Evolutionary conservation across 92 coral and sea anemone species (phyloP).

Genomic region (Porites rus): DNA sequence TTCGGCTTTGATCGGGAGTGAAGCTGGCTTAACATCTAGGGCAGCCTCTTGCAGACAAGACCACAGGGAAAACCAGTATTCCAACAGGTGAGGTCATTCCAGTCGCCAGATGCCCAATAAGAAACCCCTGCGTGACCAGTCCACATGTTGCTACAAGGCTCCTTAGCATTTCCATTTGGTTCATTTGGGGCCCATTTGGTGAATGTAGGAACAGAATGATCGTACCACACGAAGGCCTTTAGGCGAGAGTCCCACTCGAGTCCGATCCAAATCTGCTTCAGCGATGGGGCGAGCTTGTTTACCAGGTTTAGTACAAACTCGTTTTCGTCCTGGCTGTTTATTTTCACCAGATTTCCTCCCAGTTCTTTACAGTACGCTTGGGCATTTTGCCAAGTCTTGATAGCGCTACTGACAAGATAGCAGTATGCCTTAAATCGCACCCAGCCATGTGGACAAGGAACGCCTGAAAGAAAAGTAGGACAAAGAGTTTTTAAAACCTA

Average conservation of each 20-base stretch:
- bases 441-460: neutral
- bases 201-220: neutral
- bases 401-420: neutral
- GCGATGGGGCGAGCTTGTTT: neutral
- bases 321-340: neutral
- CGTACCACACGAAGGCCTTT: neutral
- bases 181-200: neutral
- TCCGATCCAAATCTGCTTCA: too few species aligned
- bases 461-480: too few species aligned
- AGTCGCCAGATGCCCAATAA: neutral
- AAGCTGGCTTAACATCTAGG: neutral
- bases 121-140: neutral
- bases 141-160: neutral
- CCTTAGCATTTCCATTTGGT: neutral
- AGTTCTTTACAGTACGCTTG: neutral
- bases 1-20: neutral
- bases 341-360: neutral
- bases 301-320: neutral
- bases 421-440: neutral
- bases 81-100: neutral
- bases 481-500: too few species aligned
- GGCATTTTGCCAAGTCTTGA: neutral
- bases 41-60: neutral
- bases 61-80: neutral
- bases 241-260: neutral